Conservation (phyloP, 2,888 invertebrate genomes). For the Cheilosia urbana region DNA sequence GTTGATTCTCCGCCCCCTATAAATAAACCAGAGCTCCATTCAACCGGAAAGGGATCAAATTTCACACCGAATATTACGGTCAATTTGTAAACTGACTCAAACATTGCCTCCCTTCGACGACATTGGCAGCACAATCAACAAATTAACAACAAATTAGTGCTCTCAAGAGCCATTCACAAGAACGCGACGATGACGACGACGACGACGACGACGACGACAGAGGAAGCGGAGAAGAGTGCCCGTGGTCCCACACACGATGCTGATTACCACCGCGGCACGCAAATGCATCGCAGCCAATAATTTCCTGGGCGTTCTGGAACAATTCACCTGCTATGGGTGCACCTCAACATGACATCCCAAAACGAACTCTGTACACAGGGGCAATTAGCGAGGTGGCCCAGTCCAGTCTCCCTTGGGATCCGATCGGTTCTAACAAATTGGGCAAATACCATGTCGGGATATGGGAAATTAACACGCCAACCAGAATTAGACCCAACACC, state of each 20-base stretch:
- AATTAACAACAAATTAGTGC: constrained; percentile 52
- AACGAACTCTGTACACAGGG: constrained; percentile 41
- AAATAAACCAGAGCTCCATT: constrained; percentile 8
- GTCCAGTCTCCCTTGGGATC: constrained; percentile 21
- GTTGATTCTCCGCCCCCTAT: constrained; percentile 16
- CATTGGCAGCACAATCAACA: constrained; percentile 4
- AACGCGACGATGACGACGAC: neutral
- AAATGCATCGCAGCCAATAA: neutral
- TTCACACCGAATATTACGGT: constrained; percentile 45
- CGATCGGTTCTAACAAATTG: constrained; percentile 57
- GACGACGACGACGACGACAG: neutral
- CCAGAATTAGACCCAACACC: constrained; percentile 59
- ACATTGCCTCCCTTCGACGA: constrained; percentile 20
- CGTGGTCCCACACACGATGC: constrained; percentile 67
- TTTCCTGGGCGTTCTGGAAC: constrained; percentile 62
- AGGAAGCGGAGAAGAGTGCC: too few relatives aligned
- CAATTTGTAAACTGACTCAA: constrained; percentile 50
- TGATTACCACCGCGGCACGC: constrained; percentile 46
- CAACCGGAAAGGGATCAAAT: constrained; percentile 30
- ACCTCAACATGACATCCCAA: constrained; percentile 47
- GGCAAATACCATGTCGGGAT: constrained; percentile 62
- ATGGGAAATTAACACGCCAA: constrained; percentile 68
- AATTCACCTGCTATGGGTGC: constrained; percentile 39
- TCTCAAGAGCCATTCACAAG: constrained; percentile 18
- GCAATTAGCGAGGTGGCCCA: constrained; percentile 58